phyloP scores from a whole-genome alignment of 2,888 invertebrate species.

The Caradrina kadenii region DNA sequence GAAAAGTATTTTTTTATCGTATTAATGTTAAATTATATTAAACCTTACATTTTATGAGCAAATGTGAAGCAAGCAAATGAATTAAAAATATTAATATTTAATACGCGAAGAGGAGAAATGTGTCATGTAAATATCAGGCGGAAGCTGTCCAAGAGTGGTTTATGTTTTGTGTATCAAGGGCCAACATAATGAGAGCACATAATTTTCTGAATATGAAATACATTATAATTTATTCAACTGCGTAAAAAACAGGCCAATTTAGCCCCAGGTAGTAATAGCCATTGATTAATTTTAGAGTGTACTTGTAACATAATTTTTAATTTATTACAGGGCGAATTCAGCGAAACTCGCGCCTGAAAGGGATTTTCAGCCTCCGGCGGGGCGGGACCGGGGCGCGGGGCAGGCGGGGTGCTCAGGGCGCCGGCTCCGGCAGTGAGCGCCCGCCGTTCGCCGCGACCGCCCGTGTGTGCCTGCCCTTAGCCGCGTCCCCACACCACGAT shows the following conservation, averaged over 20 bases:
- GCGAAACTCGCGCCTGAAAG: conserved; percentile 71
- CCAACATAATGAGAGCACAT: conserved; percentile 28
- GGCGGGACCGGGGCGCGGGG: conserved; percentile 49
- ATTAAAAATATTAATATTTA: not conserved
- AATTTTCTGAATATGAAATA: conserved; percentile 24
- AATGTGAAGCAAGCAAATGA: not conserved
- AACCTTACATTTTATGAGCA: not conserved
- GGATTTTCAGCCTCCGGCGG: conserved; percentile 74
- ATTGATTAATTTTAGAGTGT: conserved; percentile 68
- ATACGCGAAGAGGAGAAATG: not conserved
- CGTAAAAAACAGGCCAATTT: conserved; percentile 49
- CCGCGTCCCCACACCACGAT: conserved; percentile 46
- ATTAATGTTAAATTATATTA: conserved; percentile 6
- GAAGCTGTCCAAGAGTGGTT: conserved; percentile 12
- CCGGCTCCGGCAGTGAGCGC: conserved; percentile 81
- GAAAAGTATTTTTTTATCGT: not conserved
- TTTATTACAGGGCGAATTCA: conserved; percentile 67
- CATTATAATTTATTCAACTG: conserved; percentile 23
- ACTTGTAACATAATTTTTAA: conserved; percentile 69
- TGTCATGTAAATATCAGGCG: not conserved
- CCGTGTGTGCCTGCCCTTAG: conserved; percentile 58
- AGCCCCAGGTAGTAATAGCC: conserved; percentile 63
- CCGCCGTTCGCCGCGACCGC: conserved; percentile 66
- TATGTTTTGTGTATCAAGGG: conserved; percentile 20
- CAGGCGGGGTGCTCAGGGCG: conserved; percentile 67